Evolutionary conservation across 2,113 vertebrate species (phyloP).

Genomic region (Suricata suricatta): DNA sequence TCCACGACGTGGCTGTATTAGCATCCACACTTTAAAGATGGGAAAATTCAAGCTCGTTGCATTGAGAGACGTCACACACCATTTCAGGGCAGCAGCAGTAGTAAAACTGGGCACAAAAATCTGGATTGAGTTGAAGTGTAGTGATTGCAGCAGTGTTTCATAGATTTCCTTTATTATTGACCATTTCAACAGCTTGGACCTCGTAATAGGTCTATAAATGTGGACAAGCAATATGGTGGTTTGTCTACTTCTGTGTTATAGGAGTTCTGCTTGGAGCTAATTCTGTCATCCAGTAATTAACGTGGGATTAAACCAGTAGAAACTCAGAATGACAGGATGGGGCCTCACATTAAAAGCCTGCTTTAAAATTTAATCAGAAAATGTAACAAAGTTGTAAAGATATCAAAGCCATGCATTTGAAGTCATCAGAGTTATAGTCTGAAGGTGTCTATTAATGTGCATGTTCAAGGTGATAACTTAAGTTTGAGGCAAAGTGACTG

Average conservation of each 20-base stretch:
- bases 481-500: not conserved
- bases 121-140: not conserved
- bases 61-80: not conserved
- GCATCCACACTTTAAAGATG: not conserved
- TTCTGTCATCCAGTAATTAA: not conserved
- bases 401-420: not conserved
- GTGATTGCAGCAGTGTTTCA: not conserved
- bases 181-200: not conserved
- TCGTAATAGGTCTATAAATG: not conserved
- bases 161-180: not conserved
- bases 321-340: not conserved
- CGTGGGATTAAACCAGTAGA: not conserved
- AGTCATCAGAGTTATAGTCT: not conserved
- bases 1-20: no score
- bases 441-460: not conserved
- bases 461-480: not conserved
- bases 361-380: conserved; percentile 18
- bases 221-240: not conserved
- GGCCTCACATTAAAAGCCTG: not conserved
- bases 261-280: not conserved
- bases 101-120: not conserved
- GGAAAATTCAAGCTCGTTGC: not conserved
- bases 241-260: not conserved
- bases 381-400: not conserved
- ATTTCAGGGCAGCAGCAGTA: not conserved